phyloP scores from a whole-genome alignment of 2,113 vertebrate genomes.

The Poeciliopsis retropinna region DNA sequence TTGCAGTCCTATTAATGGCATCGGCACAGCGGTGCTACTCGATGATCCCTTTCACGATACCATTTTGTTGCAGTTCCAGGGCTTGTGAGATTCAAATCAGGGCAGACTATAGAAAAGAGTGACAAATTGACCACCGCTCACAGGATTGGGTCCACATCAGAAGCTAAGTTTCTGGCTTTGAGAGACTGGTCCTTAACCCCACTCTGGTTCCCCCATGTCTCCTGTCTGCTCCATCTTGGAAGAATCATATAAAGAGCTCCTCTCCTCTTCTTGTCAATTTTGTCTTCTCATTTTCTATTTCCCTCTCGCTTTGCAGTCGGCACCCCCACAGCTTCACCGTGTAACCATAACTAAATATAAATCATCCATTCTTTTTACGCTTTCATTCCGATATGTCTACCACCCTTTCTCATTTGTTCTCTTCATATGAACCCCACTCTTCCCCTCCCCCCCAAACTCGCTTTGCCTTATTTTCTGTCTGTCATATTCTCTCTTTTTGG shows the following conservation, averaged over 20 bases:
- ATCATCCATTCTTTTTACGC: conserved; percentile 62
- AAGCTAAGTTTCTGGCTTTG: conserved; percentile 45
- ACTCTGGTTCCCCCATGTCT: not conserved
- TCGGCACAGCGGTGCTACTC: conserved; percentile 39
- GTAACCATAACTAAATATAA: conserved; percentile 64
- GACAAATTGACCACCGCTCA: conserved; percentile 58
- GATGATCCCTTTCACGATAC: conserved; percentile 57
- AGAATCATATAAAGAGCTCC: conserved; percentile 13
- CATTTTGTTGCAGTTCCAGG: conserved; percentile 31
- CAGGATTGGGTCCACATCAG: conserved; percentile 44
- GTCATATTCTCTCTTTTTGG: conserved; percentile 46
- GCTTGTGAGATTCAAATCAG: conserved; percentile 47
- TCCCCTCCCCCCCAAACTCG: not conserved
- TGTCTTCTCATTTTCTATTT: conserved; percentile 44
- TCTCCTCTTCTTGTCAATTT: conserved; percentile 23
- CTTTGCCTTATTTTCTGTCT: conserved; percentile 9
- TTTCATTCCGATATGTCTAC: conserved; percentile 50
- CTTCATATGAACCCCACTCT: conserved; percentile 19
- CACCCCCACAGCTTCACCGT: conserved; percentile 40
- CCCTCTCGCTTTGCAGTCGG: conserved; percentile 19
- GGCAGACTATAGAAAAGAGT: conserved; percentile 52
- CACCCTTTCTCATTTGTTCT: conserved; percentile 44
- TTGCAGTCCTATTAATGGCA: conserved; percentile 54
- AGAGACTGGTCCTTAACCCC: conserved; percentile 30
- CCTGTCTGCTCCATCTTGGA: conserved; percentile 29